Conservation (phyloP, 2,797 vertebrate genomes). For the Pteronotus mesoamericanus region DNA sequence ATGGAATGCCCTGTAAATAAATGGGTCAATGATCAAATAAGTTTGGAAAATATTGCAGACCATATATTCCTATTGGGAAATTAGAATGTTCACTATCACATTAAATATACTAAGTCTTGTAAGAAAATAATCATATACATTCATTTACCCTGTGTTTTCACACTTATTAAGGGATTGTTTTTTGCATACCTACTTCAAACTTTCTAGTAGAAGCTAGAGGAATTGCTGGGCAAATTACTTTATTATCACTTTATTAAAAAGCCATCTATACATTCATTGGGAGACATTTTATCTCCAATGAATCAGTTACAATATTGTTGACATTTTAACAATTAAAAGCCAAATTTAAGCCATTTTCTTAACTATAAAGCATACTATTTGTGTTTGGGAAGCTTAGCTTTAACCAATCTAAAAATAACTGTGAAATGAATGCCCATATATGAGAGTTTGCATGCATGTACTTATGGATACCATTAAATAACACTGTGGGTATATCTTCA, state of each 20-base stretch:
- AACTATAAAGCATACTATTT: not conserved
- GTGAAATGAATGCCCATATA: not conserved
- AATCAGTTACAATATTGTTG: not conserved
- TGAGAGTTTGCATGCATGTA: not conserved
- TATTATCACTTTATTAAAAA: not conserved
- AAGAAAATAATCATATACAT: not conserved
- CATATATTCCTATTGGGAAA: not conserved
- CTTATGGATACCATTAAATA: not conserved
- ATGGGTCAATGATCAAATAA: not conserved
- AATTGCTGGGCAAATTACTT: not conserved
- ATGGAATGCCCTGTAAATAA: not conserved
- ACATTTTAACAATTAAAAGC: not conserved
- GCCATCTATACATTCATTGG: not conserved
- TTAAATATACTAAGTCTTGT: not conserved
- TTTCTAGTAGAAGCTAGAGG: not conserved
- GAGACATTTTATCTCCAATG: not conserved
- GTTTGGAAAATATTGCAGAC: not conserved
- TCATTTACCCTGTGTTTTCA: not conserved
- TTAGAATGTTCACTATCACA: not conserved
- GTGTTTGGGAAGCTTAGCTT: not conserved
- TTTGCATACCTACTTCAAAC: not conserved
- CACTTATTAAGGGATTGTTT: not conserved
- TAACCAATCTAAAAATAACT: not conserved
- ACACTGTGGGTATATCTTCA: not conserved
- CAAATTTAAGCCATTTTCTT: not conserved